phyloP scores from a whole-genome alignment of 1,140 invertebrate species.

The Psilanteris sp. region DNA sequence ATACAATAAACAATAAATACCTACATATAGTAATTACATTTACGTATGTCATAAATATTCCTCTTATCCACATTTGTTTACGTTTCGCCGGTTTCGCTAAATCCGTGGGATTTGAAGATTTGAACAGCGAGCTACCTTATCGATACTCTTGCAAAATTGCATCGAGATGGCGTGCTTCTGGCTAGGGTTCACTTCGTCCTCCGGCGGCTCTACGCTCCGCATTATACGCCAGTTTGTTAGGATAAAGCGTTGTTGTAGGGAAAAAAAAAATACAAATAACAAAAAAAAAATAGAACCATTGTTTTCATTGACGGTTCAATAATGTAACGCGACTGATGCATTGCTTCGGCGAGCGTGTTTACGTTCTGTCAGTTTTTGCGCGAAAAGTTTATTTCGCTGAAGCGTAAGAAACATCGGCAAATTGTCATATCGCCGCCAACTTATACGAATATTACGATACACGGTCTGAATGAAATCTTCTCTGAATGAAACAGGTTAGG shows the following conservation, averaged over 20 bases:
- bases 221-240: slow-evolving; percentile 1
- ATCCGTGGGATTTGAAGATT: too few species aligned
- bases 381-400: slow-evolving; percentile 1
- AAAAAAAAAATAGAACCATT: slow-evolving; percentile 53
- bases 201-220: too few species aligned
- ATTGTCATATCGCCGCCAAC: slow-evolving; percentile 12
- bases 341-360: slow-evolving; percentile 25
- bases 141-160: slow-evolving; percentile 13
- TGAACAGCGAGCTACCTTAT: slow-evolving; percentile 22
- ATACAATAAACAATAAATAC: too few species aligned
- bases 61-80: too few species aligned
- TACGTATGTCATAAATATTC: too few species aligned
- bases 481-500: slow-evolving; percentile 63
- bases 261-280: too few species aligned
- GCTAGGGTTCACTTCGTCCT: not conserved
- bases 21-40: too few species aligned
- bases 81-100: too few species aligned
- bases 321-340: slow-evolving; percentile 42
- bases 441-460: too few species aligned
- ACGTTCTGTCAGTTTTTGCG: slow-evolving; percentile 29
- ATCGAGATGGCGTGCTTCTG: slow-evolving; percentile 7
- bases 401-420: not conserved
- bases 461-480: too few species aligned
- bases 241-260: not conserved
- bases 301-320: slow-evolving; percentile 64